These are phyloP conservation scores for Phaethon lepturus DNA, from an alignment of 2,113 vertebrate species.

Conservation along the genomic window DNA sequence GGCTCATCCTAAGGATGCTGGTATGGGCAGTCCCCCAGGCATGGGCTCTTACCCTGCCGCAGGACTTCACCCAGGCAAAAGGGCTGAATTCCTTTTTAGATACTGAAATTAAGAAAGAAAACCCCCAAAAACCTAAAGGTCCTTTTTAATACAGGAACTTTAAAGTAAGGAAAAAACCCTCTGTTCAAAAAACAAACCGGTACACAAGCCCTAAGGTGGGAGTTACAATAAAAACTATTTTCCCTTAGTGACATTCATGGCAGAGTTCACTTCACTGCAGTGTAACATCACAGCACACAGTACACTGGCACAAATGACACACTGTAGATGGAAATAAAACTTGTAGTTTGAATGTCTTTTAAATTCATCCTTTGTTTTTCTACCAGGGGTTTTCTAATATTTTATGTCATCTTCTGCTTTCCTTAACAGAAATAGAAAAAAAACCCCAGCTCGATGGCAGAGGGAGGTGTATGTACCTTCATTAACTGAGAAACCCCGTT, in stretches of 20 bases:
- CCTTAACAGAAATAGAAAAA: neutral
- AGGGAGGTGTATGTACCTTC: neutral
- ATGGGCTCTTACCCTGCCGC: neutral
- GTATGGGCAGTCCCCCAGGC: neutral
- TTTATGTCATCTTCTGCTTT: neutral
- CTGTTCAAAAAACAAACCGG: neutral
- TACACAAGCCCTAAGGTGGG: neutral
- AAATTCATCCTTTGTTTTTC: neutral
- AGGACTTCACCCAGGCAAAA: neutral
- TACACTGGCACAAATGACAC: neutral
- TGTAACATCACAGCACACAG: neutral
- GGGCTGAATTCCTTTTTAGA: neutral
- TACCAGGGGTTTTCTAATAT: neutral
- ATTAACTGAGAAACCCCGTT: neutral
- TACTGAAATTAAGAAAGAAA: neutral
- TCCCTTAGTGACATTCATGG: neutral
- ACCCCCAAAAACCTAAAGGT: fast-evolving
- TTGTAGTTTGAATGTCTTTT: neutral
- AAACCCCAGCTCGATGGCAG: neutral
- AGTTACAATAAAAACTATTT: neutral
- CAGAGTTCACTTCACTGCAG: neutral
- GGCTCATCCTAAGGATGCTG: neutral
- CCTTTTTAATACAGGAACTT: neutral
- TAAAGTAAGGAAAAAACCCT: neutral
- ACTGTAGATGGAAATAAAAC: neutral